These are phyloP conservation scores for Drosophila chauvacae DNA, from an alignment of 1,140 invertebrate species.

Conservation along the genomic window DNA sequence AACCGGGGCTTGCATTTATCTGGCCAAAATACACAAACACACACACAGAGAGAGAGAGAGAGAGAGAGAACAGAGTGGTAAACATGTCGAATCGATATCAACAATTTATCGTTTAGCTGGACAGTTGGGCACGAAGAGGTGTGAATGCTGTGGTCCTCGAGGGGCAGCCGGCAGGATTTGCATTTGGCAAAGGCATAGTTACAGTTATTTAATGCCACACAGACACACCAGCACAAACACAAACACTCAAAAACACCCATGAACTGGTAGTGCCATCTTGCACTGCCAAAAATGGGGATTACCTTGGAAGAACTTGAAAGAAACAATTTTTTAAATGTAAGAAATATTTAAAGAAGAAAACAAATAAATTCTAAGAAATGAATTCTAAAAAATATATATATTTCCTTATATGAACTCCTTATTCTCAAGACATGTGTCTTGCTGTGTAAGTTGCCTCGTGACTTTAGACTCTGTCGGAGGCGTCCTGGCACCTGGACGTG, in stretches of 20 bases:
- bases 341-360: background rate
- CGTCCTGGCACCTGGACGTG: constrained; percentile 20
- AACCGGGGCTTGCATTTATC: constrained; percentile 20
- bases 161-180: constrained; percentile 52
- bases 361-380: background rate
- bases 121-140: constrained; percentile 48
- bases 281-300: background rate
- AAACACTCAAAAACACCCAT: constrained; percentile 3
- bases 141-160: constrained; percentile 30
- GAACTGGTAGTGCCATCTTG: background rate
- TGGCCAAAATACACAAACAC: constrained; percentile 10
- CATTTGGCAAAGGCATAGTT: constrained; percentile 63
- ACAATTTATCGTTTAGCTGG: constrained; percentile 73
- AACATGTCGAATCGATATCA: constrained; percentile 69
- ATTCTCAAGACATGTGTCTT: background rate
- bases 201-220: constrained; percentile 69
- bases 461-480: background rate
- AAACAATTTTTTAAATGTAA: background rate
- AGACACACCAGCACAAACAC: constrained; percentile 2
- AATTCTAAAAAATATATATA: background rate
- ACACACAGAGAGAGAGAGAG: background rate
- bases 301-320: no score
- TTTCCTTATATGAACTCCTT: no score
- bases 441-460: background rate
- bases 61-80: constrained; percentile 7